Evolutionary conservation across 2,113 vertebrate species (phyloP).

Genomic region (Pholis gunnellus): DNA sequence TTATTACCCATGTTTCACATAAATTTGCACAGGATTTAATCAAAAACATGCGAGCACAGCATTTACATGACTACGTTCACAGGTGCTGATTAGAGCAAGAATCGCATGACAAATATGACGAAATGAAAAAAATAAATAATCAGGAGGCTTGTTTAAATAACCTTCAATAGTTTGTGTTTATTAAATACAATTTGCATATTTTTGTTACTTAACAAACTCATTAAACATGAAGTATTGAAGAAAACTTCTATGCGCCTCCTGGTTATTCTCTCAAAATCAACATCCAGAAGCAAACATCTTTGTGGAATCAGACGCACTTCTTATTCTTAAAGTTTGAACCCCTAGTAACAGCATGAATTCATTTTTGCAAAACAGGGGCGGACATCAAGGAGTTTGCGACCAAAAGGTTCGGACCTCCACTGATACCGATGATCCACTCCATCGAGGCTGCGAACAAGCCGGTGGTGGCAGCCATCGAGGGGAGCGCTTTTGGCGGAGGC

Average conservation of each 20-base stretch:
- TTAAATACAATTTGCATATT: neutral
- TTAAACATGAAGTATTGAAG: neutral
- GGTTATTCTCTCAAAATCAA: neutral
- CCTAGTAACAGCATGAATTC: neutral
- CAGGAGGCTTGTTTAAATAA: neutral
- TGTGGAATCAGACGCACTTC: neutral
- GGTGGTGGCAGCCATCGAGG: slow-evolving; percentile 92
- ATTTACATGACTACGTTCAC: neutral
- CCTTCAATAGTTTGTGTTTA: neutral
- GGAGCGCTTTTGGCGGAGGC: slow-evolving; percentile 90
- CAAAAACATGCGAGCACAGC: neutral
- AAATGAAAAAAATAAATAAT: neutral
- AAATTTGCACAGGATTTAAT: neutral
- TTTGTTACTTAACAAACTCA: neutral
- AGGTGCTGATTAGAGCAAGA: neutral
- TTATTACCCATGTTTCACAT: neutral
- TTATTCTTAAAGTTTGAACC: neutral
- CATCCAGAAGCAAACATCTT: neutral
- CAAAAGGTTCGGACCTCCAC: accelerated
- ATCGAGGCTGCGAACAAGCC: slow-evolving; percentile 89
- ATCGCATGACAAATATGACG: neutral
- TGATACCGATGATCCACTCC: slow-evolving; percentile 81
- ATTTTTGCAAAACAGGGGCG: slow-evolving; percentile 82
- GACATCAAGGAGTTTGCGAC: slow-evolving; percentile 86
- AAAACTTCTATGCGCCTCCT: neutral